These are phyloP conservation scores for Lottia scabra DNA, from an alignment of 2,888 invertebrate genomes.

Conservation along the genomic window DNA sequence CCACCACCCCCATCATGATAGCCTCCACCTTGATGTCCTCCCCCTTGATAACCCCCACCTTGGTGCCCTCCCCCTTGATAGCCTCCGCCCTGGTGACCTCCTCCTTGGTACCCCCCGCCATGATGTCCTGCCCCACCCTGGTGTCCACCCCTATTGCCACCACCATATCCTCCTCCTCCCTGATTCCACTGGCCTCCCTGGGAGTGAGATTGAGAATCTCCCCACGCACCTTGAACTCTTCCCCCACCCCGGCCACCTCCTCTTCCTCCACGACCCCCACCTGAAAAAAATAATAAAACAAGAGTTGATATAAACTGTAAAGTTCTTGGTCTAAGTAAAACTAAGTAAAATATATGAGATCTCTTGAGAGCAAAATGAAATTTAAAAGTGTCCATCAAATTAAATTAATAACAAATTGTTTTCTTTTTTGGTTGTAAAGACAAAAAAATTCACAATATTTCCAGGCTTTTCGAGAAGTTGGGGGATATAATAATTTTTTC, in stretches of 20 bases:
- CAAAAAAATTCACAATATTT: too few relatives aligned
- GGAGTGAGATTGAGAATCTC: constrained; percentile 42
- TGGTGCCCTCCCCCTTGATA: constrained; percentile 33
- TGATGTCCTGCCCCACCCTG: constrained; percentile 30
- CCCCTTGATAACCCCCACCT: constrained; percentile 29
- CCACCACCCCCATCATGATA: constrained; percentile 26
- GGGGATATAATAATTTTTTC: too few relatives aligned
- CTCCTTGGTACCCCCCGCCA: constrained; percentile 28
- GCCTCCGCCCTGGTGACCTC: constrained; percentile 24
- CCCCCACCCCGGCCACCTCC: constrained; percentile 38
- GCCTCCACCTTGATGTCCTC: constrained; percentile 36
- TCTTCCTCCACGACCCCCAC: constrained; percentile 55
- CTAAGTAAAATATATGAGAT: too few relatives aligned
- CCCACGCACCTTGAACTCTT: constrained; percentile 58
- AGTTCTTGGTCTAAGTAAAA: too few relatives aligned
- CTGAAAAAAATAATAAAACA: constrained; percentile 36
- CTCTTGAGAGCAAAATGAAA: too few relatives aligned
- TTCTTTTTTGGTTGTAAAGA: too few relatives aligned
- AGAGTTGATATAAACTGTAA: not conserved
- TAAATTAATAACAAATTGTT: too few relatives aligned
- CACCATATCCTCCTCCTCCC: constrained; percentile 36
- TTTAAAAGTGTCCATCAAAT: too few relatives aligned
- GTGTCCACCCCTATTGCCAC: constrained; percentile 31
- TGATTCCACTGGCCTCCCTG: constrained; percentile 53
- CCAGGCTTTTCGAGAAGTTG: too few relatives aligned